These are phyloP conservation scores for Manis crassicaudata DNA, from an alignment of 2,797 vertebrate species.

Conservation along the genomic window DNA sequence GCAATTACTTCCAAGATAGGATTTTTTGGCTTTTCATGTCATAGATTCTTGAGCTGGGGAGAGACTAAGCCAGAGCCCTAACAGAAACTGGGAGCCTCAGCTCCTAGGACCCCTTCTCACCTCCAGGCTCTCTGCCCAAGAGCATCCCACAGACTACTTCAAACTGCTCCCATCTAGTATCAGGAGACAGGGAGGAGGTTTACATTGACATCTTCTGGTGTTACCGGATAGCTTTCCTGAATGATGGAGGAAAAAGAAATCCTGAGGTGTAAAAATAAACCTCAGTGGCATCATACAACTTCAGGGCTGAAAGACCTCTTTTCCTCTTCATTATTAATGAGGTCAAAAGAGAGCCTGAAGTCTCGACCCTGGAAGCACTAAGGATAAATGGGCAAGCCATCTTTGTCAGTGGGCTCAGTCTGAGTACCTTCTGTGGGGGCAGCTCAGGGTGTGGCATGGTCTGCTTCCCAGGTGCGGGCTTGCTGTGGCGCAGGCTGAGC, in stretches of 20 bases:
- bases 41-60: not conserved
- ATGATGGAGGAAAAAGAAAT: slow-evolving; percentile 23
- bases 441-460: not conserved
- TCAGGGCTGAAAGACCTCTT: accelerated
- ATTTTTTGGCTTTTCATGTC: not conserved
- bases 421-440: not conserved
- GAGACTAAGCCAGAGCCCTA: not conserved
- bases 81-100: not conserved
- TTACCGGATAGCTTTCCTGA: not conserved
- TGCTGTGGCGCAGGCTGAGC: not conserved
- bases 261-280: slow-evolving; percentile 62
- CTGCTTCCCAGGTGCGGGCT: not conserved
- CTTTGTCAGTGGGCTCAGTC: not conserved
- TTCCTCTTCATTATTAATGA: slow-evolving; percentile 82
- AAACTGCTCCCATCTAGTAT: not conserved
- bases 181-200: slow-evolving; percentile 31
- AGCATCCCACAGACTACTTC: not conserved
- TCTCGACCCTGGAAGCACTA: slow-evolving; percentile 69
- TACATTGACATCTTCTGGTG: not conserved
- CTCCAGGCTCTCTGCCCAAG: not conserved
- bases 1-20: not conserved
- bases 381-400: slow-evolving; percentile 60
- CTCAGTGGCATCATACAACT: slow-evolving; percentile 51
- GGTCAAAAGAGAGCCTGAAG: slow-evolving; percentile 42
- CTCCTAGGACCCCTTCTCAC: not conserved